Evolutionary conservation across 2,113 vertebrate genomes (phyloP), one percentile per base, ranked within the genome.

Genomic region (Dipodomys stephensi): DNA sequence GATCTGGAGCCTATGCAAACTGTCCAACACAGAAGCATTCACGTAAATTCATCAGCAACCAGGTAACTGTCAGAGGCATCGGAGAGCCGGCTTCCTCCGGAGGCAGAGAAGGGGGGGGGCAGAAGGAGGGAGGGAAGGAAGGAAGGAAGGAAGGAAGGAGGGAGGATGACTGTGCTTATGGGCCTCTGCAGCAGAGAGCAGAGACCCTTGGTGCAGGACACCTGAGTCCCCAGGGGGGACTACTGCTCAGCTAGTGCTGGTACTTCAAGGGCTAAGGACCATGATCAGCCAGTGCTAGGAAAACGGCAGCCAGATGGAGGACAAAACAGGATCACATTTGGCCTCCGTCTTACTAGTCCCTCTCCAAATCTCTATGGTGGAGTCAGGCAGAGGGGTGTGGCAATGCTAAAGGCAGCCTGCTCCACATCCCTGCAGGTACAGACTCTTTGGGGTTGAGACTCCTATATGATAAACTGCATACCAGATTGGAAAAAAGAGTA

Each of bases 351-450:
- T 15, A 18, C 77, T 19, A 25, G 23, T 4, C 44, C 67, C 19
- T 39, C 19, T 39, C 0, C 2, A 0, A 3, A 13, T 5, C 20
- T 10, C 11, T 25, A 18, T 27, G 11, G 10, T 7, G 1, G 22
- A 15, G 39, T 32, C 23, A 20, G n/a, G 23, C n/a, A 30, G 13
- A n/a, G 57, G 53, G 30, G 11, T 25, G 0, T 3, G 4, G 71
- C 82, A 60, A n/a, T 49, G 12, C 74, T 25, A 3, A 18, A 13
- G 13, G 72, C 11, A 64, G 44, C 13, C 39, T 76, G 15, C 20
- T 77, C 32, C 0, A 4, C 2, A 1, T 19, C 88, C 46, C 7
- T 53, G 16, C 67, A 88, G 44, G 60, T 9, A 16, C 22, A 32
- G 19, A 20, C 7, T 12, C 32, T 35, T 11, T 76, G 20, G 82